A percentile compares a stretch with the other conserved stretches of the same genome.
phyloP scores from a whole-genome alignment of 2,113 vertebrate genomes.

The Falcunculus frontatus region DNA sequence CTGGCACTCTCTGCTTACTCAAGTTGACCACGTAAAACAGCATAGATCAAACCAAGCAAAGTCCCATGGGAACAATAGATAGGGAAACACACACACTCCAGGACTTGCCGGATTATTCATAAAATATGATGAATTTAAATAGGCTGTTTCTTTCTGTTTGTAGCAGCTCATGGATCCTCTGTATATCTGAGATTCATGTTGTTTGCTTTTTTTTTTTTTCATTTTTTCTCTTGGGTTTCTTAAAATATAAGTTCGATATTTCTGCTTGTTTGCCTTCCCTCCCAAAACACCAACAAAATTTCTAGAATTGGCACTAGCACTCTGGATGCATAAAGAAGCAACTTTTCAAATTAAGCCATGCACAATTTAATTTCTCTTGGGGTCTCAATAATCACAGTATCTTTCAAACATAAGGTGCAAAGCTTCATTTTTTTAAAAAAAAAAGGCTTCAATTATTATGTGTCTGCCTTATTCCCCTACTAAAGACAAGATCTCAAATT shows the following conservation, averaged over 20 bases:
- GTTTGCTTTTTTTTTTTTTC: neutral
- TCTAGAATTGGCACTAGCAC: neutral
- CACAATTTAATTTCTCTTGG: slow-evolving; percentile 15
- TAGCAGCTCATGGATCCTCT: neutral
- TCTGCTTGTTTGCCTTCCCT: neutral
- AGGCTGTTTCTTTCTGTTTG: slow-evolving; percentile 20
- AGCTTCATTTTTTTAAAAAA: neutral
- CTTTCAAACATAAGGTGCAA: neutral
- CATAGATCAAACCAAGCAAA: neutral
- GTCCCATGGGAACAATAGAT: neutral
- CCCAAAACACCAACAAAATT: neutral
- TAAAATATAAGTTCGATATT: neutral
- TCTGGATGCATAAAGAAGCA: slow-evolving; percentile 4
- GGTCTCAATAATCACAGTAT: neutral
- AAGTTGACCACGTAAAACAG: neutral
- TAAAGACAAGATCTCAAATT: neutral
- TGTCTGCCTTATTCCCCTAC: neutral
- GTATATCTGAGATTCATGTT: neutral
- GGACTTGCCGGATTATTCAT: slow-evolving; percentile 31
- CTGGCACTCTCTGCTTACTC: neutral
- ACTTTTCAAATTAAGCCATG: neutral
- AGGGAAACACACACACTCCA: neutral
- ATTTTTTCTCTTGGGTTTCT: neutral
- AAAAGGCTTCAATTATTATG: neutral
- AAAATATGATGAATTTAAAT: slow-evolving; percentile 27